Conservation (phyloP, 2,888 invertebrate genomes). For the Drosophila gaucha region DNA sequence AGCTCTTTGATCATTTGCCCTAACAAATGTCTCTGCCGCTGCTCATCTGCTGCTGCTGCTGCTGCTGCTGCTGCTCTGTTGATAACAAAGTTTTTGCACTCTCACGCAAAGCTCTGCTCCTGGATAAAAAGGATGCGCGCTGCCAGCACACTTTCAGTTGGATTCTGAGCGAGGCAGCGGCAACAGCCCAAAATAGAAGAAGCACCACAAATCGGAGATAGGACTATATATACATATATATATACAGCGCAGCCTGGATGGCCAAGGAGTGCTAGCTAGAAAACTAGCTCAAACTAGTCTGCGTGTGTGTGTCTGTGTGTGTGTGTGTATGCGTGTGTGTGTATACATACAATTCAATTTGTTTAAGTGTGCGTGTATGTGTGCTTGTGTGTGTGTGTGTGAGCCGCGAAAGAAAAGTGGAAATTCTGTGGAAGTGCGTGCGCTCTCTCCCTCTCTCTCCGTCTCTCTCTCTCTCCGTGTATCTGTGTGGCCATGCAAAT, state of each 20-base stretch:
- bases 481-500: neutral
- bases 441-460: neutral
- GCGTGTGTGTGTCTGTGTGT: constrained; percentile 6
- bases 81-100: constrained; percentile 55
- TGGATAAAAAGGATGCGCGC: constrained; percentile 75
- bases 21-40: constrained; percentile 6
- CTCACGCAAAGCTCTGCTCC: constrained; percentile 52
- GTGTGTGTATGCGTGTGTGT: constrained; percentile 1
- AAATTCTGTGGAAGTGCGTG: constrained; percentile 14
- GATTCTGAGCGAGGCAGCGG: constrained; percentile 76
- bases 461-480: neutral
- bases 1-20: constrained; percentile 69
- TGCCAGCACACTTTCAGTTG: constrained; percentile 72
- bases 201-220: constrained; percentile 29
- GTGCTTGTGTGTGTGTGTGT: constrained; percentile 4
- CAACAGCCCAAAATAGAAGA: constrained; percentile 39
- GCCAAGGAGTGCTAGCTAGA: constrained; percentile 56
- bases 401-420: constrained; percentile 16
- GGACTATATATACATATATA: neutral
- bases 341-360: constrained; percentile 5
- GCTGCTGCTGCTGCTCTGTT: constrained; percentile 30
- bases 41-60: neutral
- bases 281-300: constrained; percentile 67
- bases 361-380: neutral
- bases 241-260: constrained; percentile 44